These are phyloP conservation scores for Choreutis nemorana DNA, from an alignment of 2,888 invertebrate genomes.

Conservation along the genomic window DNA sequence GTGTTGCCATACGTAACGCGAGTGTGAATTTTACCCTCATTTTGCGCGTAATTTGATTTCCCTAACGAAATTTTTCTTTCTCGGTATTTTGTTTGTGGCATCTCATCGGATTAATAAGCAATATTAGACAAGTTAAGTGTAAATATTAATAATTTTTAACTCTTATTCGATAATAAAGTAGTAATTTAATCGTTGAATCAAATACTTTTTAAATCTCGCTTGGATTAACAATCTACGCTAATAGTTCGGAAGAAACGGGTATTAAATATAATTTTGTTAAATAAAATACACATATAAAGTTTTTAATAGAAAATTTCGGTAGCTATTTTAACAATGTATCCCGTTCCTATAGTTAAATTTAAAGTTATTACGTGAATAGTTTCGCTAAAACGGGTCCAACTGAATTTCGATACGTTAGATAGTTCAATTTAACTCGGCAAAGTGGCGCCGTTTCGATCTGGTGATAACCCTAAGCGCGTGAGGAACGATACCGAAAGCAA, in stretches of 20 bases:
- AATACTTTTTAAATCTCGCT: slow-evolving; percentile 13
- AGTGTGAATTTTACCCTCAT: slow-evolving; percentile 24
- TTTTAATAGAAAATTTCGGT: too few species aligned
- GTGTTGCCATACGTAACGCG: slow-evolving; percentile 31
- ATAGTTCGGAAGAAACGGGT: slow-evolving; percentile 34
- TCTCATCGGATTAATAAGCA: slow-evolving; percentile 23
- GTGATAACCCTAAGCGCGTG: slow-evolving; percentile 12
- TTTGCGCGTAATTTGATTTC: slow-evolving; percentile 28
- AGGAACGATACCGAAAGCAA: slow-evolving; percentile 16
- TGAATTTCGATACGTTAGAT: slow-evolving; percentile 16
- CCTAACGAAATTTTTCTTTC: neutral
- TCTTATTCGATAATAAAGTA: slow-evolving; percentile 6
- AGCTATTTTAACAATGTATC: slow-evolving; percentile 16
- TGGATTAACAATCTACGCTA: slow-evolving; percentile 17
- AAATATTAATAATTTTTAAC: slow-evolving; percentile 10
- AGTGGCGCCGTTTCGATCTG: slow-evolving; percentile 11
- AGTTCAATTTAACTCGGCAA: slow-evolving; percentile 16
- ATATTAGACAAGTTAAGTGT: slow-evolving; percentile 28
- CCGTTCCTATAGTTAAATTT: slow-evolving; percentile 42
- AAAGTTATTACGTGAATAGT: slow-evolving; percentile 14
- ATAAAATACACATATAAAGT: slow-evolving; percentile 16
- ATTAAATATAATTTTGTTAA: slow-evolving; percentile 19
- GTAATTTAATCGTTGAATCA: slow-evolving; percentile 6
- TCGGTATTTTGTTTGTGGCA: slow-evolving; percentile 9
- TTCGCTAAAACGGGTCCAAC: slow-evolving; percentile 7